A percentile compares a stretch with the other conserved stretches of the same genome.
phyloP scores from a whole-genome alignment of 1,140 invertebrate genomes.

The Diorhabda sublineata region DNA sequence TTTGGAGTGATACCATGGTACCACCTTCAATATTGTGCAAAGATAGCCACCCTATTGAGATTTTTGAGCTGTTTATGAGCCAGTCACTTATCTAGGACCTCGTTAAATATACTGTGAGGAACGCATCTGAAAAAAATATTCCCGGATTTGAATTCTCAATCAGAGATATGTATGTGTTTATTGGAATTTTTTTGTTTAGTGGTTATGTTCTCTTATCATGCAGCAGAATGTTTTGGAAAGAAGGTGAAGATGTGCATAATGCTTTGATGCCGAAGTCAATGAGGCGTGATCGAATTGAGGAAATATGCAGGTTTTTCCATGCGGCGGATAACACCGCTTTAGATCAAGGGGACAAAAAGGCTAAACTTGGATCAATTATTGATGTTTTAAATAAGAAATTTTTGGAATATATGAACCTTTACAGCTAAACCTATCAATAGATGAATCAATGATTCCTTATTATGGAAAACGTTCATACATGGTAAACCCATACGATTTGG shows the following conservation, averaged over 20 bases:
- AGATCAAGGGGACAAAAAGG: too few species aligned
- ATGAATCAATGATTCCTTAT: slow-evolving; percentile 3
- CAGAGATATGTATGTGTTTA: slow-evolving; percentile 30
- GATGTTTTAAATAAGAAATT: too few species aligned
- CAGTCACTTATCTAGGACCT: not conserved
- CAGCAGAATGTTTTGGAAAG: slow-evolving; percentile 34
- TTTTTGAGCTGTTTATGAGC: not conserved
- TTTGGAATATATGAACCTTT: not conserved
- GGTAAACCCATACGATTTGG: not conserved
- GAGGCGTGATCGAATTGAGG: slow-evolving; percentile 30
- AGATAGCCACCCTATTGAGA: not conserved
- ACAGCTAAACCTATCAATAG: not conserved
- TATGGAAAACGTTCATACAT: not conserved
- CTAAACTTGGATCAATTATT: slow-evolving; percentile 23
- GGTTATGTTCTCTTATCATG: slow-evolving; percentile 27
- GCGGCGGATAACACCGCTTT: too few species aligned
- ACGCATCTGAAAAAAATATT: not conserved
- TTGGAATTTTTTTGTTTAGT: slow-evolving; percentile 31
- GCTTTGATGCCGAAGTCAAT: slow-evolving; percentile 29
- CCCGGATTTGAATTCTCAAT: not conserved
- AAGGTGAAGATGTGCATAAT: slow-evolving; percentile 28
- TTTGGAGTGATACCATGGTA: not conserved
- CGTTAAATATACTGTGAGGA: too few species aligned
- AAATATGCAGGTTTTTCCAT: slow-evolving; percentile 25
- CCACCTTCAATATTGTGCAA: not conserved